Evolutionary conservation across 2,797 vertebrate species (phyloP).

Genomic region (Sylvia borin): DNA sequence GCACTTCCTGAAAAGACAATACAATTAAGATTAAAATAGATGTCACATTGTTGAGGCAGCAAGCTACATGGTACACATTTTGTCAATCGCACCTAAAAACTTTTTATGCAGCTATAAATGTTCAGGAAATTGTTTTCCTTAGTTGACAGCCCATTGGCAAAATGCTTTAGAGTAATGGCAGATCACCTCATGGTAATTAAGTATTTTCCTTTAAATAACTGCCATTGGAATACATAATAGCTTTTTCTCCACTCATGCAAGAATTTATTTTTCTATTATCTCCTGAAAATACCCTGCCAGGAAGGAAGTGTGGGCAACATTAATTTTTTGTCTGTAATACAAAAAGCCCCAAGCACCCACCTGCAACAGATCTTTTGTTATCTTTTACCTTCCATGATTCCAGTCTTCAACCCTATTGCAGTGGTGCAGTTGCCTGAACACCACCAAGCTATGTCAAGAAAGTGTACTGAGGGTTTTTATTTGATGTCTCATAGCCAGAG

Average conservation of each 20-base stretch:
- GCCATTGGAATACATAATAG: not conserved
- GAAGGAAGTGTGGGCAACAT: not conserved
- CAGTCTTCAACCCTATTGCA: not conserved
- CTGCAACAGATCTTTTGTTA: not conserved
- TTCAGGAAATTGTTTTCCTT: not conserved
- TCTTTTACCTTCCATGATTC: not conserved
- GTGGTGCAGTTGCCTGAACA: not conserved
- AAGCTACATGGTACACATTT: not conserved
- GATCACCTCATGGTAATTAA: not conserved
- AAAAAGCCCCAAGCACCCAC: not conserved
- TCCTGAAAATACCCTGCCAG: not conserved
- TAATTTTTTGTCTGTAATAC: not conserved
- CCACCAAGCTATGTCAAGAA: not conserved
- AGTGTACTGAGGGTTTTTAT: not conserved
- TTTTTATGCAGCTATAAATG: not conserved
- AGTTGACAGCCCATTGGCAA: not conserved
- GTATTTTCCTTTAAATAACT: not conserved
- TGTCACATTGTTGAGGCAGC: not conserved
- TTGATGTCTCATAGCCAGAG: not conserved
- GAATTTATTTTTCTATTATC: not conserved
- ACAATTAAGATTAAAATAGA: not conserved
- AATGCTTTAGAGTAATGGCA: not conserved
- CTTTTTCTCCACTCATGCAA: not conserved
- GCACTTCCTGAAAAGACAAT: constrained; percentile 35
- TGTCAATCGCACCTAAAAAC: not conserved